Evolutionary conservation across 2,113 vertebrate species (phyloP).

Genomic region (Pseudopipra pipra): DNA sequence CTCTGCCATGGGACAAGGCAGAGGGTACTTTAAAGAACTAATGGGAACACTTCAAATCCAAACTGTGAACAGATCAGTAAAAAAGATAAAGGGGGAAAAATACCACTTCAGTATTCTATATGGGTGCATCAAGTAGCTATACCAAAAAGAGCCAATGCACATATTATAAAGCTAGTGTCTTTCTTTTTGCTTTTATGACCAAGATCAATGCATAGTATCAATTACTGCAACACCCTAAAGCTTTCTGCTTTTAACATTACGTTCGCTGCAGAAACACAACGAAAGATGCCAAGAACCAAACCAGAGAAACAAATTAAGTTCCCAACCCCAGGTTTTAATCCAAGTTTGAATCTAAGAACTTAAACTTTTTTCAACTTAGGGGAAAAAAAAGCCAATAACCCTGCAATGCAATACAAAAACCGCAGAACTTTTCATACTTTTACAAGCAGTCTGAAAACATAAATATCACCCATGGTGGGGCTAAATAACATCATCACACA

Average conservation of each 20-base stretch:
- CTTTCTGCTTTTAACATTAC: not conserved
- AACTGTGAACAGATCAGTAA: not conserved
- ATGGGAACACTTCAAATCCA: not conserved
- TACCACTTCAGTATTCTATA: not conserved
- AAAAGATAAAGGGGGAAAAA: not conserved
- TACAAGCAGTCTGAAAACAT: not conserved
- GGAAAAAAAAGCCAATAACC: not conserved
- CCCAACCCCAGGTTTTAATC: not conserved
- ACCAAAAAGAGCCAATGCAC: not conserved
- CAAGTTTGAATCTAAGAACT: not conserved
- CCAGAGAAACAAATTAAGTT: not conserved
- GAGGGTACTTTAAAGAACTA: not conserved
- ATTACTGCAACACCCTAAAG: not conserved
- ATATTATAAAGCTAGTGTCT: not conserved
- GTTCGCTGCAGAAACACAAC: not conserved
- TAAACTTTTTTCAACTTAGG: not conserved
- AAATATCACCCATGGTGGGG: rapidly evolving
- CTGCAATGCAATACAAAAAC: not conserved
- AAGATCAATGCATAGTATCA: not conserved
- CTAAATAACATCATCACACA: not conserved
- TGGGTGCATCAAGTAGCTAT: not conserved
- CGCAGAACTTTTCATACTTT: not conserved
- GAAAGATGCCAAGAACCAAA: not conserved
- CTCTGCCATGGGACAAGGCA: not conserved
- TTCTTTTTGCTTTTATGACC: not conserved